A percentile compares a stretch with the other conserved stretches of the same genome.
Evolutionary conservation across 2,113 vertebrate genomes (phyloP).

Genomic region (Athene noctua): DNA sequence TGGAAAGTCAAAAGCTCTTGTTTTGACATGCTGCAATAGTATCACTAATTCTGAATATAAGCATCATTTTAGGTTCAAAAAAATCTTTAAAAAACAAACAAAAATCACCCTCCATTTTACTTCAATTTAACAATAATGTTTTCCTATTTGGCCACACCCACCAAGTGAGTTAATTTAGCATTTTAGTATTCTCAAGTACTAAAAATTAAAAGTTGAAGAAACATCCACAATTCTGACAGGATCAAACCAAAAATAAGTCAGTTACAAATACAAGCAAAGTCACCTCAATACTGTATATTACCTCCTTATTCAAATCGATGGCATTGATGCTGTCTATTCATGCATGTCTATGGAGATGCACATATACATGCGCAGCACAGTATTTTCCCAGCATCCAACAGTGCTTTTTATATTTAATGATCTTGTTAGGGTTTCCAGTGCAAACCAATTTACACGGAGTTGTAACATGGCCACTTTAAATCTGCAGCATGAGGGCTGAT

Average conservation of each 20-base stretch:
- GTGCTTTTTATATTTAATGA: slow-evolving; percentile 38
- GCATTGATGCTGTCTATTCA: slow-evolving; percentile 1
- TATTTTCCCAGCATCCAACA: background rate
- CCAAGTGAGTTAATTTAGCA: background rate
- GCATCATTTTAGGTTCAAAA: background rate
- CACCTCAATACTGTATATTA: background rate
- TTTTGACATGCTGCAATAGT: background rate
- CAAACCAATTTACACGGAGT: background rate
- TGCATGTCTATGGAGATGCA: background rate
- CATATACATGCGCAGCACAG: background rate
- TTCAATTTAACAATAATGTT: background rate
- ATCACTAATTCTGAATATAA: background rate
- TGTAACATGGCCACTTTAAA: slow-evolving; percentile 6
- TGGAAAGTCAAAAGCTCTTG: slow-evolving; percentile 6
- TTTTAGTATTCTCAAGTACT: background rate
- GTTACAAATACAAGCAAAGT: background rate
- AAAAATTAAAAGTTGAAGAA: background rate
- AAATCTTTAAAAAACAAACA: background rate
- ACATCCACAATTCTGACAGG: background rate
- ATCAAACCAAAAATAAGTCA: background rate
- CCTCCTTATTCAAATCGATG: slow-evolving; percentile 20
- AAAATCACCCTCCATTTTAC: background rate
- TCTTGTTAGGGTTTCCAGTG: slow-evolving; percentile 28
- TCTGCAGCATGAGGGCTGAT: background rate
- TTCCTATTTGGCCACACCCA: background rate